Percentiles rank a stretch among this genome's conserved stretches.
phyloP scores from a whole-genome alignment of 2,113 vertebrate species.

The Channa maculata region DNA sequence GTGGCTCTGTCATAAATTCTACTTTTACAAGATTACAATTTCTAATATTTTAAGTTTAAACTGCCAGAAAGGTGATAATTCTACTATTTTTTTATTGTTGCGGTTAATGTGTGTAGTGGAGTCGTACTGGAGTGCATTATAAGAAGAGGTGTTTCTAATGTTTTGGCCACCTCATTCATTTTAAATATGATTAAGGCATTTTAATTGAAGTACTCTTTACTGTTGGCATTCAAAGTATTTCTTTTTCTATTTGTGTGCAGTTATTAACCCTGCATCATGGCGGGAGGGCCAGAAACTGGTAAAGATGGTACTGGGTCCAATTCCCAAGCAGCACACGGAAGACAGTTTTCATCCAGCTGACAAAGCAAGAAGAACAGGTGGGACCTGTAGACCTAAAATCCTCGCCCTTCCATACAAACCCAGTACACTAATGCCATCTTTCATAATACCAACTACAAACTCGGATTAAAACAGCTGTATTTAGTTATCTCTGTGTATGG shows the following conservation, averaged over 20 bases:
- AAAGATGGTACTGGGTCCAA: slow-evolving; percentile 91
- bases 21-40: too few species aligned
- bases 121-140: too few species aligned
- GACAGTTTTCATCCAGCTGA: slow-evolving; percentile 78
- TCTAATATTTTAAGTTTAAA: too few species aligned
- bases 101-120: too few species aligned
- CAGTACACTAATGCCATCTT: background rate
- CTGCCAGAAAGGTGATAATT: too few species aligned
- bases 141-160: too few species aligned
- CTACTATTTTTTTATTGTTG: too few species aligned
- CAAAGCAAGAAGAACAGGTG: slow-evolving; percentile 81
- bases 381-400: slow-evolving; percentile 45
- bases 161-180: too few species aligned
- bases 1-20: too few species aligned
- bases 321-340: slow-evolving; percentile 80
- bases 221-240: background rate
- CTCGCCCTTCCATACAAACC: slow-evolving; percentile 27
- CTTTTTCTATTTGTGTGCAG: slow-evolving; percentile 43
- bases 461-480: too few species aligned
- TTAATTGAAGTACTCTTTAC: background rate
- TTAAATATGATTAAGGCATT: too few species aligned
- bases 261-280: slow-evolving; percentile 92
- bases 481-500: too few species aligned
- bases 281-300: slow-evolving; percentile 93
- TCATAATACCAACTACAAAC: background rate